phyloP scores from a whole-genome alignment of 2,113 vertebrate species.

The Oreochromis spilurus region DNA sequence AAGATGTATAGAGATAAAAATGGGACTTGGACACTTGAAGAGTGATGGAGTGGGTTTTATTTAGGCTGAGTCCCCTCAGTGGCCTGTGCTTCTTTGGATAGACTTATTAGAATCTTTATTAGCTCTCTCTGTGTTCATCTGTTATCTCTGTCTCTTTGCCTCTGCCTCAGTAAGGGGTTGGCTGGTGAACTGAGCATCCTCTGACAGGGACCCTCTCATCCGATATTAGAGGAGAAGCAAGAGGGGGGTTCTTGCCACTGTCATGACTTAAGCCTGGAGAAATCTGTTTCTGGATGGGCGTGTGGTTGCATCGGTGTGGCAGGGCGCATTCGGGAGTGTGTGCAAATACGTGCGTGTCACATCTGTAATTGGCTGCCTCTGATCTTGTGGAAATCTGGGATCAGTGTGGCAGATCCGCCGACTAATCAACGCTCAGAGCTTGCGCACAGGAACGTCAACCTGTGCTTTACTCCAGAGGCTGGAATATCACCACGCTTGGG shows the following conservation, averaged over 20 bases:
- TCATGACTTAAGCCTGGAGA: slow-evolving; percentile 35
- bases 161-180: neutral
- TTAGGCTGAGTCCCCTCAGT: slow-evolving; percentile 20
- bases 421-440: slow-evolving; percentile 51
- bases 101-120: slow-evolving; percentile 31
- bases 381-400: slow-evolving; percentile 68
- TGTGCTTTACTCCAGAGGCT: slow-evolving; percentile 27
- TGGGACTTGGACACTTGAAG: slow-evolving; percentile 13
- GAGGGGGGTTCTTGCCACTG: slow-evolving; percentile 1
- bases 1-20: slow-evolving; percentile 12
- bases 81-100: neutral
- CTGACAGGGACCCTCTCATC: slow-evolving; percentile 51
- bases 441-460: slow-evolving; percentile 23
- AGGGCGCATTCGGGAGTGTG: neutral
- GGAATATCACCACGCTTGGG: slow-evolving; percentile 24
- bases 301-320: neutral
- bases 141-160: neutral
- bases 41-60: slow-evolving; percentile 32
- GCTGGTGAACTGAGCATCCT: slow-evolving; percentile 32
- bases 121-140: slow-evolving; percentile 11
- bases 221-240: slow-evolving; percentile 15
- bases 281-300: slow-evolving; percentile 18
- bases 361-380: slow-evolving; percentile 68
- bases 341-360: slow-evolving; percentile 3
- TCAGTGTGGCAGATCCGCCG: slow-evolving; percentile 57